phyloP scores from a whole-genome alignment of 92 coral and sea anemone species.

The Siderastrea siderea region DNA sequence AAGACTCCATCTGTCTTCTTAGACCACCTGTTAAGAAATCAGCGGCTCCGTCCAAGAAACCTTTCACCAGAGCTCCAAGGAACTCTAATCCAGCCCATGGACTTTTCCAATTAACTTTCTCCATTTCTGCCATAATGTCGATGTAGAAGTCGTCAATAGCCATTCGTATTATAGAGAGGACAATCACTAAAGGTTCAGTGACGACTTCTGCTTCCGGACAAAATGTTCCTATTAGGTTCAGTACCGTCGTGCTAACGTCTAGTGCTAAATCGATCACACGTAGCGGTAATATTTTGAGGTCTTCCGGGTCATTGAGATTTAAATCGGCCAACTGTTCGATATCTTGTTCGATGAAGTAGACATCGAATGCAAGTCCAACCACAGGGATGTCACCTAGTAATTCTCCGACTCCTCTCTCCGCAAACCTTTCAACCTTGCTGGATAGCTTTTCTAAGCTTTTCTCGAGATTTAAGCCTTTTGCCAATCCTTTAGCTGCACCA shows the following conservation, averaged over 20 bases:
- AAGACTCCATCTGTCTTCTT: slow-evolving; percentile 64
- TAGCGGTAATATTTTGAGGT: slow-evolving; percentile 52
- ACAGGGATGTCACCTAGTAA: slow-evolving; percentile 72
- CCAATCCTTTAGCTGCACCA: slow-evolving; percentile 28
- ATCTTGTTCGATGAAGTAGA: slow-evolving; percentile 61
- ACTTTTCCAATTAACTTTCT: slow-evolving; percentile 74
- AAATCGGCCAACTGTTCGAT: slow-evolving; percentile 51
- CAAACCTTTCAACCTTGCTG: slow-evolving; percentile 49
- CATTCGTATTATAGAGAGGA: slow-evolving; percentile 65
- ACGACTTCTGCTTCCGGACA: slow-evolving; percentile 67
- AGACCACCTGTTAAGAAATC: slow-evolving; percentile 69
- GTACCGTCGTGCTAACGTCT: slow-evolving; percentile 63
- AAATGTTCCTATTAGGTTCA: slow-evolving; percentile 65
- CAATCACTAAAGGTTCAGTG: slow-evolving; percentile 54
- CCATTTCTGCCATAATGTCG: slow-evolving; percentile 67
- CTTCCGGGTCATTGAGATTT: slow-evolving; percentile 58
- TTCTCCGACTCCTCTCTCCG: slow-evolving; percentile 70
- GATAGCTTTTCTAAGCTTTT: slow-evolving; percentile 37
- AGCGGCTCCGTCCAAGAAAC: slow-evolving; percentile 55
- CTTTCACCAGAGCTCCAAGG: slow-evolving; percentile 62
- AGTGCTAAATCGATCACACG: slow-evolving; percentile 68
- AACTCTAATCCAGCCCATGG: slow-evolving; percentile 73
- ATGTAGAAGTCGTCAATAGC: slow-evolving; percentile 69
- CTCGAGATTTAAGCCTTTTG: slow-evolving; percentile 44
- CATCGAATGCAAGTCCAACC: slow-evolving; percentile 65